Base-by-base conservation (phyloP, 2,888 invertebrate genomes). In the Ceratothoa steindachneri region DNA sequence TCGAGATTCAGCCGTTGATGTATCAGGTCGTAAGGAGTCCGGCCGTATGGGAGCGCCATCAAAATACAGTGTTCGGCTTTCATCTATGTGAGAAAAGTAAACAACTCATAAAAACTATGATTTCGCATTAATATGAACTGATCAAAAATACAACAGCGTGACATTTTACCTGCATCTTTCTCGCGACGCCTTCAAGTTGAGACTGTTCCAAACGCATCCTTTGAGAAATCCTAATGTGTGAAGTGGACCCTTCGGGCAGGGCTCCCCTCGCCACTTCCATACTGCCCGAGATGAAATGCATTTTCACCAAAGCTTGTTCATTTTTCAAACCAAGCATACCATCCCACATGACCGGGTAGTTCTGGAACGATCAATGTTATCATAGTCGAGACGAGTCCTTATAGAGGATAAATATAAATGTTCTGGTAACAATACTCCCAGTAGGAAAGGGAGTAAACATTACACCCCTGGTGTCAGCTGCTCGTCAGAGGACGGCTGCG, bases 231-330 rank as follows among this genome's bases (percentile, higher is more conserved):
- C 97, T 89, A 77, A 98, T 86, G 73, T 93, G 91, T 81, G 93
- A 91, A 81, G 93, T 91, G 69, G 90, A 90, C 73, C 92, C 93
- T 84, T 94, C 93, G 71, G 90, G 89, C 83, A 97, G 87, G 77
- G 96, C 94, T 82, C 91, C 91, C 80, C 90, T 89, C 9, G 97
- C 96, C 78, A 98, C 93, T 81, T 88, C 88, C 9, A 92, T 91
- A 87, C 93, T 96, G 73, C 98, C 98, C 82, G 93, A 93, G 80
- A 98, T 95, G 85, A 95, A 96, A 87, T 97, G 97, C 97, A 98
- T 97, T 87, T 98, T 97, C 65, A 98, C 97, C 30, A 94, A 93
- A 4, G 97, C 96, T 82, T 93, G 93, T 86, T 97, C 97, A 84
- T 95, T 97, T 87, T 98, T 98, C 81, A 98, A 87, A 0, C 95